Evolutionary conservation across 2,888 invertebrate species (phyloP).

Genomic region (Diarsia dahlii): DNA sequence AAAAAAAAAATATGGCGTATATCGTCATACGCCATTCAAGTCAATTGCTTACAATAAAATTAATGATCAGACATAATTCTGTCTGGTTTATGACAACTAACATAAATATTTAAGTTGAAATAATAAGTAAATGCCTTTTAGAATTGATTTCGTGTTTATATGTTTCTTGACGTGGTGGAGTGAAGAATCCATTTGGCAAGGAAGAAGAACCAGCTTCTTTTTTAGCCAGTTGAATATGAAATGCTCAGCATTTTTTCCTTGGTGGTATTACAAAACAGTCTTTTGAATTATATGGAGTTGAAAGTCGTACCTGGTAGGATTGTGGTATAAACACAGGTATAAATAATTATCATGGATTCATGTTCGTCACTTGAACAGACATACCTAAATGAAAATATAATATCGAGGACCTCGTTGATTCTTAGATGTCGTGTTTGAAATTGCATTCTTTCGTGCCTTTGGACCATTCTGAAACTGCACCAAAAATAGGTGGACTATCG

Average conservation of each 20-base stretch:
- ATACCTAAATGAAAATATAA: background rate
- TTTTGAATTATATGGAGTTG: background rate
- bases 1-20: slow-evolving; percentile 71
- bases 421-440: background rate
- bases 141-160: slow-evolving; percentile 55
- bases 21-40: slow-evolving; percentile 82
- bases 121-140: slow-evolving; percentile 58
- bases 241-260: background rate
- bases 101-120: slow-evolving; percentile 71
- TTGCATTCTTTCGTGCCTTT: background rate
- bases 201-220: slow-evolving; percentile 27
- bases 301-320: background rate
- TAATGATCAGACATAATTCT: slow-evolving; percentile 80
- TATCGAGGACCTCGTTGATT: background rate
- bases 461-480: background rate
- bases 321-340: background rate
- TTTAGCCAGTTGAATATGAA: slow-evolving; percentile 1
- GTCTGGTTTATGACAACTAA: slow-evolving; percentile 70
- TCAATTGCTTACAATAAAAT: slow-evolving; percentile 85
- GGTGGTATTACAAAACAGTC: background rate
- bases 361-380: background rate
- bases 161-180: slow-evolving; percentile 39
- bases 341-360: background rate
- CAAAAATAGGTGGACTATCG: background rate
- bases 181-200: slow-evolving; percentile 26